phyloP scores from a whole-genome alignment of 2,797 vertebrate species.

The Clarias pachynema region DNA sequence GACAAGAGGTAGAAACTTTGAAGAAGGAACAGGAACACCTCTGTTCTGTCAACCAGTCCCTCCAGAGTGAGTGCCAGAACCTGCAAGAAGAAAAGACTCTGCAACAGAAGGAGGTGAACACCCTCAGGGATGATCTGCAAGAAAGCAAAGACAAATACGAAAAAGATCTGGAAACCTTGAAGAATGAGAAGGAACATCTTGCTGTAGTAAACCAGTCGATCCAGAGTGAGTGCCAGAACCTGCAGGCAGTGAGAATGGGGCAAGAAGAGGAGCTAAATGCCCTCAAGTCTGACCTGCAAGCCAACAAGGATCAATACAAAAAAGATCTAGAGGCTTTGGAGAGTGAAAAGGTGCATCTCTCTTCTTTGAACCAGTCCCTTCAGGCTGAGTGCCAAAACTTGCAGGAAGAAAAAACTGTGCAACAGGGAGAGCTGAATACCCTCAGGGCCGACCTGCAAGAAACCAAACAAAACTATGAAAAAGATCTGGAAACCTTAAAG shows the following conservation, averaged over 20 bases:
- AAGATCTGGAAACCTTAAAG: not conserved
- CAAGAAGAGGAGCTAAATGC: not conserved
- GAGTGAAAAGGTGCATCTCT: not conserved
- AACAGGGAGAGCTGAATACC: not conserved
- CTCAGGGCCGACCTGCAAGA: not conserved
- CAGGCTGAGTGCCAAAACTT: not conserved
- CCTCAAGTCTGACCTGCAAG: not conserved
- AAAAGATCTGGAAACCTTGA: not conserved
- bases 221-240: not conserved
- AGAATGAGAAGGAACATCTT: not conserved
- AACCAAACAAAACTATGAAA: not conserved
- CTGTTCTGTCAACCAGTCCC: not conserved
- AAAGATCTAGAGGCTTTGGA: not conserved
- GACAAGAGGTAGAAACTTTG: not conserved
- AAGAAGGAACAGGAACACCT: slow-evolving; percentile 15
- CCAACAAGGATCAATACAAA: not conserved
- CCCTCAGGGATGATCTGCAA: not conserved
- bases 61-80: not conserved
- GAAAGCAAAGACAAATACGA: not conserved
- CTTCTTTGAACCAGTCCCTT: not conserved
- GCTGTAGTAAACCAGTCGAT: not conserved
- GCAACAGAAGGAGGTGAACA: not conserved
- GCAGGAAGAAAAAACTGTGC: not conserved
- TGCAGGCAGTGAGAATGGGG: not conserved
- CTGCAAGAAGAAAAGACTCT: not conserved